Conservation (phyloP, 2,888 invertebrate genomes). For the Abscondita cerata region DNA sequence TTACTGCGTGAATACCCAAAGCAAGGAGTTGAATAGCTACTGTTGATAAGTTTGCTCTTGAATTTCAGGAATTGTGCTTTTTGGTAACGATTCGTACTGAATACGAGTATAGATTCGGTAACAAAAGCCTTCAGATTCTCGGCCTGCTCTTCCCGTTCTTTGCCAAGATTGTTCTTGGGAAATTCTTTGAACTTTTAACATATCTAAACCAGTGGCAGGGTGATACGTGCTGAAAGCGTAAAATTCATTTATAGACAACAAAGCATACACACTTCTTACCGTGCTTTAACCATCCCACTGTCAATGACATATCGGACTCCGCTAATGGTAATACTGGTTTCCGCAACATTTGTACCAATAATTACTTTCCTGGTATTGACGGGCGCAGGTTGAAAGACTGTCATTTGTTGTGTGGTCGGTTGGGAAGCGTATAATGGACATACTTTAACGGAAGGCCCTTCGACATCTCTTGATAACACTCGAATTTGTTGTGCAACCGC, state of each 20-base stretch:
- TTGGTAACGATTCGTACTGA: conserved; percentile 75
- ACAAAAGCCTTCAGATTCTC: conserved; percentile 84
- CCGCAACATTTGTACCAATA: conserved; percentile 96
- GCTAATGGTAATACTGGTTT: conserved; percentile 95
- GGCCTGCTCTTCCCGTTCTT: conserved; percentile 89
- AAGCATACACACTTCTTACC: conserved; percentile 59
- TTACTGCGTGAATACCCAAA: conserved; percentile 79
- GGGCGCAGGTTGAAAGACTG: conserved; percentile 80
- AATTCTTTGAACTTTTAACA: conserved; percentile 79
- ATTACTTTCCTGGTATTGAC: conserved; percentile 86
- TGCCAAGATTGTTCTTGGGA: conserved; percentile 95
- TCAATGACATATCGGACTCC: conserved; percentile 92
- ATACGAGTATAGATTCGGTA: conserved; percentile 85
- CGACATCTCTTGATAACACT: conserved; percentile 69
- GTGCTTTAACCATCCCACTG: conserved; percentile 89
- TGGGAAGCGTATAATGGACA: conserved; percentile 92
- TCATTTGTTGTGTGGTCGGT: conserved; percentile 84
- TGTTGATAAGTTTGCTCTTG: conserved; percentile 70
- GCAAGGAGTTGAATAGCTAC: conserved; percentile 85
- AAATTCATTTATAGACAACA: too few relatives aligned
- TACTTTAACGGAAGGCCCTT: conserved; percentile 74
- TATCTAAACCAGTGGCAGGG: conserved; percentile 81
- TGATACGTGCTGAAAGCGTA: conserved; percentile 71
- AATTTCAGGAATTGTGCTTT: conserved; percentile 87
- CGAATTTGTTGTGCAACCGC: conserved; percentile 77